A percentile compares a stretch with the other conserved stretches of the same genome.
These are phyloP conservation scores for Tupaia tana DNA, from an alignment of 2,113 vertebrate species.

Conservation along the genomic window DNA sequence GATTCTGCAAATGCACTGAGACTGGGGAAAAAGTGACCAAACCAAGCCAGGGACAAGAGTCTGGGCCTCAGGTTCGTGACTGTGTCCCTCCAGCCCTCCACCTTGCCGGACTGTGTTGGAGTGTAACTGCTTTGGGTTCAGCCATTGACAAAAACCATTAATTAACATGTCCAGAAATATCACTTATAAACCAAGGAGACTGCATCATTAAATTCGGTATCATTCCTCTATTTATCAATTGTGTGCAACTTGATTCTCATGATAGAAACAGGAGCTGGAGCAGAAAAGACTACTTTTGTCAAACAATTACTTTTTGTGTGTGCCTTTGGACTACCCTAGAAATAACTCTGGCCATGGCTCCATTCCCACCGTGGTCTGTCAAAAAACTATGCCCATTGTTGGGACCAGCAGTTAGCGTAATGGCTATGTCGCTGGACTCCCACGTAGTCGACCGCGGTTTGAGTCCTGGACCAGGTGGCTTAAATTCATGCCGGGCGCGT, in stretches of 20 bases:
- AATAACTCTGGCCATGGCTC: not conserved
- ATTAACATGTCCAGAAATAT: not conserved
- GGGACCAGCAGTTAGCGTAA: too few relatives aligned
- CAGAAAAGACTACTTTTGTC: not conserved
- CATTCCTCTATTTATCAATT: not conserved
- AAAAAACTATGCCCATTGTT: not conserved
- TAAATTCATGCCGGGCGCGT: too few relatives aligned
- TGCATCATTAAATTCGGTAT: not conserved
- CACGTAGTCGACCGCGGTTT: too few relatives aligned
- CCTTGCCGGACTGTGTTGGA: not conserved
- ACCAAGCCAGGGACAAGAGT: not conserved
- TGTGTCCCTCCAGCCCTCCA: too few relatives aligned
- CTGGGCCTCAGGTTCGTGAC: fast-evolving
- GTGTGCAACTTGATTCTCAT: not conserved
- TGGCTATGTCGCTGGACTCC: too few relatives aligned
- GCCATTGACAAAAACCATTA: not conserved
- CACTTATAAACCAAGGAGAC: not conserved
- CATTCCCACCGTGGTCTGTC: not conserved
- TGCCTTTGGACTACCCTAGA: too few relatives aligned
- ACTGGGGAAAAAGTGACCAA: not conserved
- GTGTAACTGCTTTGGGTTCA: not conserved
- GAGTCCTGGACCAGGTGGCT: too few relatives aligned
- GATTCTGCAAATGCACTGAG: not conserved
- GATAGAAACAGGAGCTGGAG: not conserved
- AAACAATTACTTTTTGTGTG: not conserved